phyloP scores from a whole-genome alignment of 2,888 invertebrate species.

The Coleophora flavipennella region DNA sequence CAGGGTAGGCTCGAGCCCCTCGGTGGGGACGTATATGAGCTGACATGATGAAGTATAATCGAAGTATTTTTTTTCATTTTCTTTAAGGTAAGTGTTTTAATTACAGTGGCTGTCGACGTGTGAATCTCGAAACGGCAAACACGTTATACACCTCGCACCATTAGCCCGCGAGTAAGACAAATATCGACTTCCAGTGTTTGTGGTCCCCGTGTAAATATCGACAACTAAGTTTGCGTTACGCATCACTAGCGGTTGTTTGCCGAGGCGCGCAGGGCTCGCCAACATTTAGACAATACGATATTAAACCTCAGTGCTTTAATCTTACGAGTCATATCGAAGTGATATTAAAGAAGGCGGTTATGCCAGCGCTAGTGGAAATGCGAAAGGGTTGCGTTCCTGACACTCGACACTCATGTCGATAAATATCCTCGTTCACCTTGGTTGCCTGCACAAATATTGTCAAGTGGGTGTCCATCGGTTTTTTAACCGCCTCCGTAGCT shows the following conservation, averaged over 20 bases:
- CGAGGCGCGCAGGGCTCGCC: constrained; percentile 36
- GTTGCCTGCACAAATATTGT: constrained; percentile 52
- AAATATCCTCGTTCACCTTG: constrained; percentile 59
- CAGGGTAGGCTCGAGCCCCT: too few species aligned
- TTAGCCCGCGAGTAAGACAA: constrained; percentile 62
- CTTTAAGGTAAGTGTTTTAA: constrained; percentile 33
- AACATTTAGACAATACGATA: constrained; percentile 9
- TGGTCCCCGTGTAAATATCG: constrained; percentile 61
- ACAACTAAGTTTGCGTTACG: constrained; percentile 68
- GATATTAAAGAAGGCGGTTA: constrained; percentile 14
- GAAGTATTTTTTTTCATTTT: too few species aligned
- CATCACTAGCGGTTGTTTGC: constrained; percentile 68
- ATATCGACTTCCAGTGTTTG: constrained; percentile 64
- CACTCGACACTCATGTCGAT: constrained; percentile 43
- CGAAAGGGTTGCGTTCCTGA: constrained; percentile 65
- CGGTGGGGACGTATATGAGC: too few species aligned
- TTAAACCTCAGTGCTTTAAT: background rate
- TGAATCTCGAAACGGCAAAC: constrained; percentile 50
- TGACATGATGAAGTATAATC: too few species aligned
- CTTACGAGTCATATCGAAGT: constrained; percentile 1
- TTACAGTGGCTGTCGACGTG: constrained; percentile 58
- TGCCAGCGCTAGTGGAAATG: constrained; percentile 36
- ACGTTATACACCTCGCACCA: constrained; percentile 50
- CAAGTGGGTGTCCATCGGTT: constrained; percentile 26
- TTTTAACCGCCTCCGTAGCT: constrained; percentile 18